Conservation (phyloP, 2,113 vertebrate genomes). For the Tragelaphus scriptus region DNA sequence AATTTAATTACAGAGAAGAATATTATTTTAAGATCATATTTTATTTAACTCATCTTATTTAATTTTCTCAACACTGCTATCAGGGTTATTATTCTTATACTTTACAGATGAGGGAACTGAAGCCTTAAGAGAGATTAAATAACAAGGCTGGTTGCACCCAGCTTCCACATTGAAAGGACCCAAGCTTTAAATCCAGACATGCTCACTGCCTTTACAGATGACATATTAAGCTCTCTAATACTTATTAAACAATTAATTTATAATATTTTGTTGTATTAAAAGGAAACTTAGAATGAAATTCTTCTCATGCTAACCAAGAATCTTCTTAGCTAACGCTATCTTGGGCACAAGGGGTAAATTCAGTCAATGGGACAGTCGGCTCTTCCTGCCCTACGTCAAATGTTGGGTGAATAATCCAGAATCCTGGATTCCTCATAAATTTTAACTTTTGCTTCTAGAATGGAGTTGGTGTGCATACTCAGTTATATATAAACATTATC, state of each 20-base stretch:
- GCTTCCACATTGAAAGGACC: neutral
- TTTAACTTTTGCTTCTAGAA: neutral
- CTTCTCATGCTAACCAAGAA: neutral
- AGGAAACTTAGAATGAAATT: neutral
- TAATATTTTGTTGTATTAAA: neutral
- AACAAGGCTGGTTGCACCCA: neutral
- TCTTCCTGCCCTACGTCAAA: neutral
- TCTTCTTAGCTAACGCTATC: neutral
- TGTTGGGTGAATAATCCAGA: neutral
- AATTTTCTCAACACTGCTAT: neutral
- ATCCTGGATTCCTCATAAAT: neutral
- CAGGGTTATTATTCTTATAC: neutral
- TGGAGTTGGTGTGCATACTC: neutral
- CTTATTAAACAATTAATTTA: neutral
- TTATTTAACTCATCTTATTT: slow-evolving; percentile 11
- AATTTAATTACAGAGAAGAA: neutral
- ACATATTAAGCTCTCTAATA: neutral
- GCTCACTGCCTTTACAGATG: neutral
- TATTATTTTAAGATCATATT: neutral
- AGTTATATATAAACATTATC: neutral
- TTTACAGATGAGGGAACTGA: neutral
- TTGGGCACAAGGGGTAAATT: neutral
- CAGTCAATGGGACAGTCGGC: neutral
- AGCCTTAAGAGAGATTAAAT: neutral
- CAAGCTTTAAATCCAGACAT: neutral